Evolutionary conservation across 2,113 vertebrate genomes (phyloP).

Genomic region (Misgurnus mizolepis): DNA sequence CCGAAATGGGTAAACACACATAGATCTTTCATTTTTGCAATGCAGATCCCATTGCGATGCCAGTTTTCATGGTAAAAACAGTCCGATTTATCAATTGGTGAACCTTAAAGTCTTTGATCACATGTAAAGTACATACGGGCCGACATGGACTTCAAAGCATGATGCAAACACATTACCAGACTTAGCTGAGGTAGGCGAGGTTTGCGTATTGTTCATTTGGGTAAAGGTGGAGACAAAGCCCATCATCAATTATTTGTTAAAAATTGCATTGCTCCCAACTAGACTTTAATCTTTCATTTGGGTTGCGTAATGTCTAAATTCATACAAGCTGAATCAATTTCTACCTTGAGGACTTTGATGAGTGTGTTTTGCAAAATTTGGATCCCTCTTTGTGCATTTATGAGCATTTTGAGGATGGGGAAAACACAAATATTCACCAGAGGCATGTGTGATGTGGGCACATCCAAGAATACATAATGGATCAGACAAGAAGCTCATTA

Average conservation of each 20-base stretch:
- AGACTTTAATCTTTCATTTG: slow-evolving; percentile 66
- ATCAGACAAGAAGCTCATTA: slow-evolving; percentile 56
- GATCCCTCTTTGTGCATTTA: slow-evolving; percentile 29
- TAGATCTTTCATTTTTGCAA: slow-evolving; percentile 45
- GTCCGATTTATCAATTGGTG: slow-evolving; percentile 74
- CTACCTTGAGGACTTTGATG: slow-evolving; percentile 59
- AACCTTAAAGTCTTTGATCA: slow-evolving; percentile 75
- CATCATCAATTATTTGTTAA: slow-evolving; percentile 69
- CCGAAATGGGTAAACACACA: slow-evolving; percentile 7
- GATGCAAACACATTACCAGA: slow-evolving; percentile 61
- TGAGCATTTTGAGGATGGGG: slow-evolving; percentile 39
- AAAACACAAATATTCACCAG: slow-evolving; percentile 45
- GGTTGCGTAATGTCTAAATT: slow-evolving; percentile 65
- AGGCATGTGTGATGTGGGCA: slow-evolving; percentile 49
- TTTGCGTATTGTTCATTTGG: slow-evolving; percentile 78
- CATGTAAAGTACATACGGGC: slow-evolving; percentile 63
- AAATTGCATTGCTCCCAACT: slow-evolving; percentile 53
- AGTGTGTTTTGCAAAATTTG: slow-evolving; percentile 47
- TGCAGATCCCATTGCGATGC: slow-evolving; percentile 62
- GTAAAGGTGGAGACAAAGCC: slow-evolving; percentile 74
- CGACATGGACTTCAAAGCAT: slow-evolving; percentile 67
- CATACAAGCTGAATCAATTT: slow-evolving; percentile 59
- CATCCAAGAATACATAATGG: slow-evolving; percentile 52
- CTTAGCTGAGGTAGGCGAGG: slow-evolving; percentile 68
- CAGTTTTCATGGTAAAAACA: slow-evolving; percentile 65